Evolutionary conservation across 2,113 vertebrate genomes (phyloP).

Genomic region (Albula goreensis): DNA sequence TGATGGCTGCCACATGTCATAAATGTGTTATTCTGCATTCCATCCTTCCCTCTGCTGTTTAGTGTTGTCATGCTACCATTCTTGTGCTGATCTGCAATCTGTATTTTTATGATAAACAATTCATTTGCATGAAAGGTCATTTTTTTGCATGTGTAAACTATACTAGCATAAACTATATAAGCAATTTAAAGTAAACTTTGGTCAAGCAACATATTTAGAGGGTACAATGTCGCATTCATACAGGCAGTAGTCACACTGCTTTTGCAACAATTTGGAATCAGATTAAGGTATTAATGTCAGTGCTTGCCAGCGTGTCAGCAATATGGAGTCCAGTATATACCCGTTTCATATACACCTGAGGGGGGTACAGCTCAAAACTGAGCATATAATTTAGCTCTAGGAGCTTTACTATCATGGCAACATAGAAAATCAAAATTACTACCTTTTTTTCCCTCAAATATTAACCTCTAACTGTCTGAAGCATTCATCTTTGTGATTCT

Average conservation of each 20-base stretch:
- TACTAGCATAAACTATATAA: too few relatives aligned
- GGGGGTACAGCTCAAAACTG: too few relatives aligned
- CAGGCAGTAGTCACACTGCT: background rate
- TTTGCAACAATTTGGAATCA: background rate
- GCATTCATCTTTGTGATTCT: too few relatives aligned
- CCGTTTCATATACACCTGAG: too few relatives aligned
- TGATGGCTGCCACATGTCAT: background rate
- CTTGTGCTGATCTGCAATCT: background rate
- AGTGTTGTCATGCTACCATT: background rate
- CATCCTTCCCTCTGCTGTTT: background rate
- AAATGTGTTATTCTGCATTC: background rate
- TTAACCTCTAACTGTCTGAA: too few relatives aligned
- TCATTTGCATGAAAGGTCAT: background rate
- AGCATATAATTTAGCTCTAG: too few relatives aligned
- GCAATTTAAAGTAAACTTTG: too few relatives aligned
- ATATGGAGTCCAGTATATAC: too few relatives aligned
- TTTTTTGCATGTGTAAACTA: background rate
- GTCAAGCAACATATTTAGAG: background rate
- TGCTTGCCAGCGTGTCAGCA: background rate
- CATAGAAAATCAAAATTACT: too few relatives aligned
- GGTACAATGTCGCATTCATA: background rate
- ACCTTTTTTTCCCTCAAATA: too few relatives aligned
- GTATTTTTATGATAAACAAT: background rate
- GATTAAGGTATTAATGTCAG: background rate
- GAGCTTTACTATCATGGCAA: too few relatives aligned